phyloP scores from a whole-genome alignment of 2,888 invertebrate genomes.

The Zootermopsis nevadensis region DNA sequence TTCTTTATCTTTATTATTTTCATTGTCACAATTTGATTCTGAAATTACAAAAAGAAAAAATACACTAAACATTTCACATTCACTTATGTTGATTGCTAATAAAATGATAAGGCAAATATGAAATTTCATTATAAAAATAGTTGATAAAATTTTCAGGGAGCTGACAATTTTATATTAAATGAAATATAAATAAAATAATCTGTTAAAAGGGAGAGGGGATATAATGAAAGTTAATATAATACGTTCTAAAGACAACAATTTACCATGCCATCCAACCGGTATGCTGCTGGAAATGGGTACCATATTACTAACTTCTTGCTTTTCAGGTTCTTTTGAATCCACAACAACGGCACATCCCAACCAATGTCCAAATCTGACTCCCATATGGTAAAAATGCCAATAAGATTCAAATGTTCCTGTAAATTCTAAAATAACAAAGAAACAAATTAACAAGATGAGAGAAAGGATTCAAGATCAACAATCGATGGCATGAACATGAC shows the following conservation, averaged over 20 bases:
- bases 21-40: not conserved
- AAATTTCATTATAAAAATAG: no score
- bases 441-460: no score
- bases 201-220: no score
- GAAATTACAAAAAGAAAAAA: not conserved
- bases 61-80: no score
- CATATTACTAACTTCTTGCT: not conserved
- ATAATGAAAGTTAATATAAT: no score
- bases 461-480: no score
- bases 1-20: not conserved
- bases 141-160: no score
- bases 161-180: no score
- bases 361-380: constrained; percentile 63
- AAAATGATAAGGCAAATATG: no score
- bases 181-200: no score
- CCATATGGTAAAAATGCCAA: constrained; percentile 63
- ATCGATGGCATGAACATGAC: no score
- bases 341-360: constrained; percentile 62
- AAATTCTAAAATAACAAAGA: constrained; percentile 55
- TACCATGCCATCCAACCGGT: not conserved
- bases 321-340: constrained; percentile 54
- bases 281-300: not conserved
- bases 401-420: constrained; percentile 63
- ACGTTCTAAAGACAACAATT: not conserved
- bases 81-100: no score